phyloP scores from a whole-genome alignment of 2,113 vertebrate genomes.

The Tiliqua scincoides region DNA sequence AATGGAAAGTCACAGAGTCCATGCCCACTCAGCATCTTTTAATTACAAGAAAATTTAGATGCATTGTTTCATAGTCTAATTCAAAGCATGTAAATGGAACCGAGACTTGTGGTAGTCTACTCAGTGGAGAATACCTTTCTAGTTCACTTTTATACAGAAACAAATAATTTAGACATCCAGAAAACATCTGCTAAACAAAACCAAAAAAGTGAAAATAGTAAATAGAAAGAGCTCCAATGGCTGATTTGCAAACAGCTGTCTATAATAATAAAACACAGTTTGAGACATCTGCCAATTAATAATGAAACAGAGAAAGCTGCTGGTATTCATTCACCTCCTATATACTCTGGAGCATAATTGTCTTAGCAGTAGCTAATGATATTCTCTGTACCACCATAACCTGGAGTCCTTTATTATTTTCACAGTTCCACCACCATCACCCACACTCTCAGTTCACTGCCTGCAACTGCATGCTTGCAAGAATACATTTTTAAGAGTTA shows the following conservation, averaged over 20 bases:
- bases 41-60: constrained; percentile 30
- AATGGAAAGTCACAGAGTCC: background rate
- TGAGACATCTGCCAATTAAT: constrained; percentile 45
- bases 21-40: constrained; percentile 19
- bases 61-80: constrained; percentile 23
- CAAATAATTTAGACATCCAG: constrained; percentile 52
- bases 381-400: background rate
- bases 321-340: background rate
- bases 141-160: constrained; percentile 34
- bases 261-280: constrained; percentile 49
- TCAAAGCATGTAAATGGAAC: constrained; percentile 52
- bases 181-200: constrained; percentile 76
- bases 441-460: constrained; percentile 3
- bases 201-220: constrained; percentile 63
- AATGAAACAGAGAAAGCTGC: constrained; percentile 27
- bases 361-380: background rate
- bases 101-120: constrained; percentile 39
- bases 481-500: background rate
- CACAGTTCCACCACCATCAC: background rate
- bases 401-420: background rate
- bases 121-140: constrained; percentile 44
- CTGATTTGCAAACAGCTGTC: constrained; percentile 62
- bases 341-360: background rate
- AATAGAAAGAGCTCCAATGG: constrained; percentile 58
- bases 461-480: background rate